A percentile compares a stretch with the other conserved stretches of the same genome.
These are phyloP conservation scores for Meganola albula DNA, from an alignment of 2,888 invertebrate species.

Conservation along the genomic window DNA sequence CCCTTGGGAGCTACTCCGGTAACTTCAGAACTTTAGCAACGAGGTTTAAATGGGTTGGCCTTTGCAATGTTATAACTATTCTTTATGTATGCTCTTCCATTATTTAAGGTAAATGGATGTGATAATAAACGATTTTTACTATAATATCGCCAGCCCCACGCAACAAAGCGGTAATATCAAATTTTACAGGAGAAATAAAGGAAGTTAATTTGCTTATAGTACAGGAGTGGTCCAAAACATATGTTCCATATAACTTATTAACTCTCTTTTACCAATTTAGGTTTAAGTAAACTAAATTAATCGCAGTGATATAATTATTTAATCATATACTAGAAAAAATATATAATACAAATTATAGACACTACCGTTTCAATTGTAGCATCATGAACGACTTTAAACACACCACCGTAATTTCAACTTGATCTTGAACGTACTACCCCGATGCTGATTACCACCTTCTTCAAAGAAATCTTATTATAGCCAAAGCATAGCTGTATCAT, in stretches of 20 bases:
- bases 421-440: constrained; percentile 3
- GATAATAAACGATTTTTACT: no score
- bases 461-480: no score
- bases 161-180: background rate
- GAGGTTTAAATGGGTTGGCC: no score
- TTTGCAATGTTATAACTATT: no score
- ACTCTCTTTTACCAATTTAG: constrained; percentile 2
- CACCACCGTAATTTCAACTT: constrained; percentile 1
- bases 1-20: no score
- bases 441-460: no score
- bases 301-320: constrained; percentile 2
- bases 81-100: no score
- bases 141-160: no score
- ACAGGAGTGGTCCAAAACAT: constrained; percentile 5
- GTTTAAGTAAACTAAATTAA: constrained; percentile 2
- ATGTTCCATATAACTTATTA: constrained; percentile 1
- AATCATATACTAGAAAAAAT: constrained; percentile 1
- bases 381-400: constrained; percentile 6
- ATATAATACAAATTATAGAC: constrained; percentile 3
- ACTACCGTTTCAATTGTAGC: constrained; percentile 4
- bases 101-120: no score
- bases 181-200: background rate
- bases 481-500: no score
- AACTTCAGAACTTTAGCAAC: no score
- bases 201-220: constrained; percentile 2